phyloP scores from a whole-genome alignment of 2,797 vertebrate species.

The Schizopygopsis malacanthus region DNA sequence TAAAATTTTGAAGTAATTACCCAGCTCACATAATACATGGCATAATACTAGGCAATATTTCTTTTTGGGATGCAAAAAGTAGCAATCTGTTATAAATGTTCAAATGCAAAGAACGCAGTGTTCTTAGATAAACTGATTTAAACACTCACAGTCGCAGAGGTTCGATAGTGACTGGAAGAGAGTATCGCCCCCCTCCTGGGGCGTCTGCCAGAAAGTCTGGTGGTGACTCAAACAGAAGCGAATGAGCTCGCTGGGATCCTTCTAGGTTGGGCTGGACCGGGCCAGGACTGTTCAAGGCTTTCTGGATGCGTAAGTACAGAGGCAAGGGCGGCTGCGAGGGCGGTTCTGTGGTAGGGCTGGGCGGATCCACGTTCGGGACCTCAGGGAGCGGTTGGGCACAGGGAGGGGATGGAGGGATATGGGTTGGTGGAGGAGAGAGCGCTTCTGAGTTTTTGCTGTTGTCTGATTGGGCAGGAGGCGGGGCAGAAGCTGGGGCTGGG shows the following conservation, averaged over 20 bases:
- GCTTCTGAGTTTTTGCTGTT: conserved; percentile 49
- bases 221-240: conserved; percentile 85
- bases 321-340: conserved; percentile 80
- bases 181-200: conserved; percentile 69
- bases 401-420: conserved; percentile 54
- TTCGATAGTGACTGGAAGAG: conserved; percentile 92
- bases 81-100: neutral
- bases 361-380: conserved; percentile 65
- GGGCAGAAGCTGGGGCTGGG: neutral
- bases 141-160: conserved; percentile 93
- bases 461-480: conserved; percentile 49
- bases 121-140: neutral
- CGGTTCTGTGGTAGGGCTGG: conserved; percentile 72
- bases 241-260: conserved; percentile 87
- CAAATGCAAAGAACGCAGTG: neutral
- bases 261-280: conserved; percentile 76
- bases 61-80: neutral
- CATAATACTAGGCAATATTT: neutral
- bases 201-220: conserved; percentile 72
- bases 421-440: conserved; percentile 57
- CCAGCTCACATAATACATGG: neutral
- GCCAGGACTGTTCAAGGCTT: conserved; percentile 86
- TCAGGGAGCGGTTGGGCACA: neutral
- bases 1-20: too few relatives aligned
- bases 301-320: conserved; percentile 91